phyloP scores from a whole-genome alignment of 2,797 vertebrate genomes.

The Argentina silus region DNA sequence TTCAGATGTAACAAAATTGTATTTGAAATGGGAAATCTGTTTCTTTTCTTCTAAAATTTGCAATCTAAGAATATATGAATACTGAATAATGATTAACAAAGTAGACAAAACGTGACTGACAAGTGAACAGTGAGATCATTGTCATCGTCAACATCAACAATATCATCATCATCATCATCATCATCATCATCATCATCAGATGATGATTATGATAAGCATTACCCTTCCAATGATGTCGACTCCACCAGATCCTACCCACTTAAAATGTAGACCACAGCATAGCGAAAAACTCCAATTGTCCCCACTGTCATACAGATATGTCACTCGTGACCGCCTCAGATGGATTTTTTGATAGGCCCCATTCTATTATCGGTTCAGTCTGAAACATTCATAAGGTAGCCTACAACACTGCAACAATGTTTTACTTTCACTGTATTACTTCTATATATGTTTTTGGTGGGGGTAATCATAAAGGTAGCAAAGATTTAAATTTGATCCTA shows the following conservation, averaged over 20 bases:
- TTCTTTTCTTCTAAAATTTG: neutral
- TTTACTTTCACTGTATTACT: slow-evolving; percentile 15
- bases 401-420: slow-evolving; percentile 6
- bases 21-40: neutral
- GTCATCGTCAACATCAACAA: too few species aligned
- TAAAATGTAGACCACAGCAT: too few species aligned
- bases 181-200: too few species aligned
- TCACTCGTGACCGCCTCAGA: neutral
- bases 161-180: too few species aligned
- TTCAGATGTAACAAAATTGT: neutral
- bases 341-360: neutral
- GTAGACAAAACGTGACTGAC: too few species aligned
- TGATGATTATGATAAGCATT: too few species aligned
- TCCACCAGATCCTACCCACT: too few species aligned
- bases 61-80: too few species aligned
- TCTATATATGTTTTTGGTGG: slow-evolving; percentile 37
- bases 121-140: too few species aligned
- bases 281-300: neutral
- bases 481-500: slow-evolving; percentile 58
- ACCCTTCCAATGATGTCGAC: too few species aligned
- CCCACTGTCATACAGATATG: neutral
- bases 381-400: slow-evolving; percentile 1
- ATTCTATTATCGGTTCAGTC: slow-evolving; percentile 2
- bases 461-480: slow-evolving; percentile 50
- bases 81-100: too few species aligned